Conservation (phyloP, 2,888 invertebrate genomes). For the Drosophila cyrtoloma region DNA sequence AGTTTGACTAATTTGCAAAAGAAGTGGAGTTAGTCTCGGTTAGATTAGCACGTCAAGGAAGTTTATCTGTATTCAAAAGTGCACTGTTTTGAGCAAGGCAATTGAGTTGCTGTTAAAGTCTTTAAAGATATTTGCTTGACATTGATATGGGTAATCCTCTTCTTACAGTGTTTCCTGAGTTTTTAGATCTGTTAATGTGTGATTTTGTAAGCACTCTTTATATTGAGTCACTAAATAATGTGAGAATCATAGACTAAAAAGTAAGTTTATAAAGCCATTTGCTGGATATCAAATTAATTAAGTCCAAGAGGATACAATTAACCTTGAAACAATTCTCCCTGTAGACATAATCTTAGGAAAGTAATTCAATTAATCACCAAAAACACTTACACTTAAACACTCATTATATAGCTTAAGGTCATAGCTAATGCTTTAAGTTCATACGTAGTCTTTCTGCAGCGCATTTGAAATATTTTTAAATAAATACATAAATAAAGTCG, state of each 20-base stretch:
- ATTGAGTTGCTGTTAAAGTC: neutral
- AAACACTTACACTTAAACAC: neutral
- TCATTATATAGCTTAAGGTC: neutral
- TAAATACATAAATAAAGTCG: too few relatives aligned
- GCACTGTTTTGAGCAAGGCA: neutral
- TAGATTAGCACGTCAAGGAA: accelerated
- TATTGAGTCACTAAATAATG: neutral
- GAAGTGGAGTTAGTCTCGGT: neutral
- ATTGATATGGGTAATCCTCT: neutral
- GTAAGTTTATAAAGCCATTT: neutral
- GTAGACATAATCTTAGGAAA: neutral
- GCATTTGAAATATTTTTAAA: too few relatives aligned
- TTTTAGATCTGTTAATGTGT: neutral
- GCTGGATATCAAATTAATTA: neutral
- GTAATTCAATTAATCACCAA: neutral
- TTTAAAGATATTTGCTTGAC: neutral
- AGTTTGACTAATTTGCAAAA: neutral
- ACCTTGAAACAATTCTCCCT: neutral
- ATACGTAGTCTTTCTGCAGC: too few relatives aligned
- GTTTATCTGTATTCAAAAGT: neutral
- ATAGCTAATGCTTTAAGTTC: too few relatives aligned
- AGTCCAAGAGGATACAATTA: neutral
- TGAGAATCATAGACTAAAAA: neutral
- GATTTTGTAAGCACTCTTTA: neutral
- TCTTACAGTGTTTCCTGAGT: neutral